Conservation (phyloP, 2,888 invertebrate species). For the Drosophila acutilabella region DNA sequence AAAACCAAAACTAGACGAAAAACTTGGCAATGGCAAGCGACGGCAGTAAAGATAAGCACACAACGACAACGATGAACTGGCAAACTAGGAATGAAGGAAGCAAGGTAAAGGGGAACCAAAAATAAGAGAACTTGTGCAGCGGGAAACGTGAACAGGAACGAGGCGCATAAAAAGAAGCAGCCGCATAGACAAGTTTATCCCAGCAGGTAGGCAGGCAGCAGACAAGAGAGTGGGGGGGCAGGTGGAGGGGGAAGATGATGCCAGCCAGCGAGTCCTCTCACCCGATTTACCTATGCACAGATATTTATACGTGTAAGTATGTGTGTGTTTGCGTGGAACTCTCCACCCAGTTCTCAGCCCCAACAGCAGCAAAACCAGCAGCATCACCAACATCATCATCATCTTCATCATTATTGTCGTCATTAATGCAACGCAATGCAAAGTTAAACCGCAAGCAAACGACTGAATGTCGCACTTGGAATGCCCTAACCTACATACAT, state of each 20-base stretch:
- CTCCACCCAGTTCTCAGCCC: constrained; percentile 58
- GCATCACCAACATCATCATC: constrained; percentile 21
- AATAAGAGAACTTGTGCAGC: constrained; percentile 2
- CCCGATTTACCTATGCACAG: constrained; percentile 34
- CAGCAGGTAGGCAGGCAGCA: constrained; percentile 22
- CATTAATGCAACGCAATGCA: constrained; percentile 61
- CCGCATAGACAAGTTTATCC: constrained; percentile 72
- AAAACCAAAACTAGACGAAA: constrained; percentile 72
- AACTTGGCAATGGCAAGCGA: constrained; percentile 68
- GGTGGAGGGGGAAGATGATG: constrained; percentile 32
- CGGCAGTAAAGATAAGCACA: constrained; percentile 59
- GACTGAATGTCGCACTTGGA: constrained; percentile 39
- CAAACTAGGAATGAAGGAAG: constrained; percentile 18
- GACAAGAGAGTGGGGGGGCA: not conserved
- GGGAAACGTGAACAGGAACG: constrained; percentile 18
- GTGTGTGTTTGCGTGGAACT: constrained; percentile 25
- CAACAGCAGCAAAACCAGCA: constrained; percentile 35
- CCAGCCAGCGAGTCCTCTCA: constrained; percentile 53
- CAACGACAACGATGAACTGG: constrained; percentile 35
- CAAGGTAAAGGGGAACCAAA: not conserved
- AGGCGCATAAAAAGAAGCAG: constrained; percentile 49
- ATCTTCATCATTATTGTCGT: constrained; percentile 29
- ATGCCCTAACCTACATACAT: constrained; percentile 33
- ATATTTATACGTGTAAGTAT: constrained; percentile 11
- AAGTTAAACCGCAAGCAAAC: constrained; percentile 43